These are phyloP conservation scores for Spongia lamella DNA, from an alignment of 37 sponge, comb jelly and placozoan species.

Conservation along the genomic window DNA sequence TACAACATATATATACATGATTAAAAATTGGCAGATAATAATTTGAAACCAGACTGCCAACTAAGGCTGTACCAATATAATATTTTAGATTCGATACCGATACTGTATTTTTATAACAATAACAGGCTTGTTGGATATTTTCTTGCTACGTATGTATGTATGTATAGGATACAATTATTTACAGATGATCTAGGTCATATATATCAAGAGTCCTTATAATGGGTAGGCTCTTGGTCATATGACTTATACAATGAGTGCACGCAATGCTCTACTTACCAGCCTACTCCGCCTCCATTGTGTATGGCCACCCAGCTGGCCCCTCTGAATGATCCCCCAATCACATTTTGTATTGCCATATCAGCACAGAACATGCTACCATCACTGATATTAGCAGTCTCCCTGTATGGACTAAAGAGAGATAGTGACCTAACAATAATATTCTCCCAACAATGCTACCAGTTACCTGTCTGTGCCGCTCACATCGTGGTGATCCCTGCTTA, in stretches of 20 bases:
- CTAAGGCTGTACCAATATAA: too few species aligned
- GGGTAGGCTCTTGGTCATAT: too few species aligned
- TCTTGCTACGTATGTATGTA: too few species aligned
- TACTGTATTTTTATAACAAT: too few species aligned
- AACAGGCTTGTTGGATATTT: too few species aligned
- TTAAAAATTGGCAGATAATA: too few species aligned
- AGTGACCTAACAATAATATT: neutral
- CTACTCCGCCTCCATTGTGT: conserved; percentile 99
- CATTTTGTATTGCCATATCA: conserved; percentile 99
- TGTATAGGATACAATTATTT: too few species aligned
- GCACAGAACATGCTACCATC: conserved; percentile 98
- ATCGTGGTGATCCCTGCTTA: conserved; percentile 97
- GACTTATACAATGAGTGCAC: conserved; percentile 5
- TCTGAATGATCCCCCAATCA: conserved; percentile 90
- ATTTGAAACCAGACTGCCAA: too few species aligned
- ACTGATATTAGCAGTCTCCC: conserved; percentile 94
- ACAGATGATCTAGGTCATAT: too few species aligned
- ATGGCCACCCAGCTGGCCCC: conserved; percentile 98
- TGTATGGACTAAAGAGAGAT: conserved; percentile 68
- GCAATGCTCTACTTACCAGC: conserved; percentile 73
- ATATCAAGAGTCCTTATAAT: too few species aligned
- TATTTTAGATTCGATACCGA: too few species aligned
- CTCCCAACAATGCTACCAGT: neutral
- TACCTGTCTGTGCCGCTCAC: conserved; percentile 98
- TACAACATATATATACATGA: too few species aligned